phyloP scores from a whole-genome alignment of 2,888 invertebrate species.

The Tolmerus cingulatus region DNA sequence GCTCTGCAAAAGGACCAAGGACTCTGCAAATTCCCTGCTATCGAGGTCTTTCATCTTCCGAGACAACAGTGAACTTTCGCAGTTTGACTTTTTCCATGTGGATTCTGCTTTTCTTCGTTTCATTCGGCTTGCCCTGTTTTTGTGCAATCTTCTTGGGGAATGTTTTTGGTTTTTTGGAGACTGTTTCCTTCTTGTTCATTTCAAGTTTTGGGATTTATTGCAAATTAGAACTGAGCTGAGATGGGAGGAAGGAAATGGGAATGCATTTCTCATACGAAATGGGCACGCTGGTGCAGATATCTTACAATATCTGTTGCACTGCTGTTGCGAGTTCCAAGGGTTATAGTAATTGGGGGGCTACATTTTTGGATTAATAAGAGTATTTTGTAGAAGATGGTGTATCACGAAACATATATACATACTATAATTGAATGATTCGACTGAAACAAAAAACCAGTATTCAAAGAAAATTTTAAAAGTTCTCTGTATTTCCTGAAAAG shows the following conservation, averaged over 20 bases:
- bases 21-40: not conserved
- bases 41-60: not conserved
- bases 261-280: not conserved
- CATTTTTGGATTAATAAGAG: not conserved
- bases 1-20: not conserved
- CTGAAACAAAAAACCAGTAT: not conserved
- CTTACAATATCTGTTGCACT: not conserved
- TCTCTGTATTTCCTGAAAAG: too few relatives aligned
- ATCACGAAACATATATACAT: not conserved
- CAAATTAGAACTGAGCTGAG: not conserved
- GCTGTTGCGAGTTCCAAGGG: not conserved
- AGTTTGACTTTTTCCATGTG: not conserved
- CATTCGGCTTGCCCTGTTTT: not conserved
- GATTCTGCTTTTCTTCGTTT: not conserved
- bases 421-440: not conserved
- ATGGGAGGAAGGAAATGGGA: not conserved
- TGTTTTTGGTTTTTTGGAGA: not conserved
- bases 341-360: not conserved
- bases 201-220: not conserved
- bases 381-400: not conserved
- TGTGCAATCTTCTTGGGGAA: not conserved
- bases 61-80: not conserved
- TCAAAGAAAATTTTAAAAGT: not conserved
- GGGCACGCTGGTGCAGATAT: not conserved
- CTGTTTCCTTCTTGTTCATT: not conserved